Evolutionary conservation across 2,797 vertebrate species (phyloP).

Genomic region (Stomatorhinus walkeri): DNA sequence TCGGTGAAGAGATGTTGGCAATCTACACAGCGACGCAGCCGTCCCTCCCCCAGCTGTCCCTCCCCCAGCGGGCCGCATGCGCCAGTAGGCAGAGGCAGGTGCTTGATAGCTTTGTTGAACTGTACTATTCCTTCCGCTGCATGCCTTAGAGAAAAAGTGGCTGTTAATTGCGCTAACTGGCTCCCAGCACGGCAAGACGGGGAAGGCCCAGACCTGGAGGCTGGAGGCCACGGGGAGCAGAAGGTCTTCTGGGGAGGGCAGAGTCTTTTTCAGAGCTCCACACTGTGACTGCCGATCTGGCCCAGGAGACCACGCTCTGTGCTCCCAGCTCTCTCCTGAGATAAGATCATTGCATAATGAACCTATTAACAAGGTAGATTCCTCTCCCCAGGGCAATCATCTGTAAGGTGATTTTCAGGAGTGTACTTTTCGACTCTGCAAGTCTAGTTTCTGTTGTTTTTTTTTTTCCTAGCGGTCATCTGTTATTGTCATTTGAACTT

Average conservation of each 20-base stretch:
- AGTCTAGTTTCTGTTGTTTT: background rate
- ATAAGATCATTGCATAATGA: conserved; percentile 9
- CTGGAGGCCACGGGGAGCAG: background rate
- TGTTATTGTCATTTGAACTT: background rate
- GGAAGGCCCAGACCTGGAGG: background rate
- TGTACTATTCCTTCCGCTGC: background rate
- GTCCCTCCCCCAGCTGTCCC: background rate
- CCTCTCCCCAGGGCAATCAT: background rate
- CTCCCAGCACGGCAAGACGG: background rate
- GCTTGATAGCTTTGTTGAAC: background rate
- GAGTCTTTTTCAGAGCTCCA: background rate
- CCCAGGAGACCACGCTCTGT: background rate
- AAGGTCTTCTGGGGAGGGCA: background rate
- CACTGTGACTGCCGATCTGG: background rate
- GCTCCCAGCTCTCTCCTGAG: background rate
- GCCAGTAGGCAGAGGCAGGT: background rate
- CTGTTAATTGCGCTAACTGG: conserved; percentile 3
- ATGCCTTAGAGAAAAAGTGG: background rate
- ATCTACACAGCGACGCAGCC: background rate
- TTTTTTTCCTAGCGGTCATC: background rate
- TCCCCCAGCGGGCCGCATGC: background rate
- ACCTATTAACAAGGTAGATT: conserved; percentile 5
- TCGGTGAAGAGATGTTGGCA: background rate
- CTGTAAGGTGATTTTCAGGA: background rate
- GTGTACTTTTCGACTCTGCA: background rate